Base-by-base conservation (phyloP, 2,888 invertebrate genomes). In the Stenolophus ochropezus region DNA sequence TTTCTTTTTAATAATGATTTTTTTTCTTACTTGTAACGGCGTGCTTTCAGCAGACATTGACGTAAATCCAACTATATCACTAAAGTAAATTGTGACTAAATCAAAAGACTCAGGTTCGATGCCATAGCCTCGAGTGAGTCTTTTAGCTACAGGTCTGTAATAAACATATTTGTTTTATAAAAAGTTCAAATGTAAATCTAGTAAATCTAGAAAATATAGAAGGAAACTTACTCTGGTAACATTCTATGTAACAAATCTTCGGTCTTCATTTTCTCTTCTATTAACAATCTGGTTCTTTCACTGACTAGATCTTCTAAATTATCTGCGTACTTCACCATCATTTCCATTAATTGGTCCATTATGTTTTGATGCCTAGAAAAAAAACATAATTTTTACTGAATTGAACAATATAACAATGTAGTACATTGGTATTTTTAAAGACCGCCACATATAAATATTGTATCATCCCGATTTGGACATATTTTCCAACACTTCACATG, bases 341-440 rank as follows among this genome's bases (percentile, higher is more conserved):
- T 97, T 86, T 96, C 95, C 95, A 98, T 97, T 96, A 98, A 97
- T 92, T 97, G 97, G 89, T 98, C 97, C 96, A 97, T 96, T 85
- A 97, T 96, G 88, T 97, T 97, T 86, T 94, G 93, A 86, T 93
- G 95, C 87, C 96, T 96, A 86, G 71, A 89, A 87, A 49, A 84
- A 65, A 73, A 25, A 69, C 5, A 56, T 21, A 23, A 56, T 76
- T 14, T 49, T 47, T 49, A 47, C 18, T 11, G 21, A 73, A 51
- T 4, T 42, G 4, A 8, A 11, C 1, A 42, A 42, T n/a, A n/a
- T n/a, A n/a, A n/a, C n/a, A n/a, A n/a, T n/a, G n/a, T n/a, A n/a
- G n/a, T n/a, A n/a, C n/a, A n/a, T n/a, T n/a, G n/a, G n/a, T n/a
- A n/a, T n/a, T n/a, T n/a, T n/a, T n/a, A n/a, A n/a, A n/a, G n/a